These are phyloP conservation scores for Anguilla pacifica DNA, from an alignment of 2,797 vertebrate species.

Conservation along the genomic window DNA sequence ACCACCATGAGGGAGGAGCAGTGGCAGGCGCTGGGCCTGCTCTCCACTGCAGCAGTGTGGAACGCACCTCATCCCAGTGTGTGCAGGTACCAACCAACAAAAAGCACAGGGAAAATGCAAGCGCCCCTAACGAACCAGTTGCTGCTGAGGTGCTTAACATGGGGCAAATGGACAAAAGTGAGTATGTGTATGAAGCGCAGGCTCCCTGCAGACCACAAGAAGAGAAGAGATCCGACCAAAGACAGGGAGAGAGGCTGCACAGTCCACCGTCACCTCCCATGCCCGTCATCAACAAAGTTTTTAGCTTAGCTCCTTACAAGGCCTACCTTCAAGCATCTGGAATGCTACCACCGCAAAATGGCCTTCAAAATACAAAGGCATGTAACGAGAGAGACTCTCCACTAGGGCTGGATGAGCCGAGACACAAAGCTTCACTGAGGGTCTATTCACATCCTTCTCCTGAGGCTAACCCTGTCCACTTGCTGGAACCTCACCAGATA, in stretches of 20 bases:
- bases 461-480: slow-evolving; percentile 35
- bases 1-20: slow-evolving; percentile 28
- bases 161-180: slow-evolving; percentile 53
- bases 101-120: slow-evolving; percentile 51
- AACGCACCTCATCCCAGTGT: slow-evolving; percentile 25
- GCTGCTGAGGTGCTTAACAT: slow-evolving; percentile 36
- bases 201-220: slow-evolving; percentile 38
- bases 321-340: slow-evolving; percentile 71
- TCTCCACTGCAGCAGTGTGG: slow-evolving; percentile 34
- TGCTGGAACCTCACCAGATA: slow-evolving; percentile 44
- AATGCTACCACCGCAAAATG: slow-evolving; percentile 44
- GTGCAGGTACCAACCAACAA: slow-evolving; percentile 26
- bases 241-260: background rate
- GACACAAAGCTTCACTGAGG: background rate
- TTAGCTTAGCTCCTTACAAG: slow-evolving; percentile 88
- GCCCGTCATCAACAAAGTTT: slow-evolving; percentile 91
- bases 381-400: slow-evolving; percentile 42
- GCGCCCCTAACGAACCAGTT: slow-evolving; percentile 40
- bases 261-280: slow-evolving; percentile 78
- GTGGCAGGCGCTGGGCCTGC: slow-evolving; percentile 44
- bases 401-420: slow-evolving; percentile 30
- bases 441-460: slow-evolving; percentile 6
- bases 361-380: slow-evolving; percentile 31
- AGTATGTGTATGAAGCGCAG: slow-evolving; percentile 47
- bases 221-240: background rate